Evolutionary conservation across 1,140 invertebrate genomes (phyloP).

Genomic region (Lethocerus indicus): DNA sequence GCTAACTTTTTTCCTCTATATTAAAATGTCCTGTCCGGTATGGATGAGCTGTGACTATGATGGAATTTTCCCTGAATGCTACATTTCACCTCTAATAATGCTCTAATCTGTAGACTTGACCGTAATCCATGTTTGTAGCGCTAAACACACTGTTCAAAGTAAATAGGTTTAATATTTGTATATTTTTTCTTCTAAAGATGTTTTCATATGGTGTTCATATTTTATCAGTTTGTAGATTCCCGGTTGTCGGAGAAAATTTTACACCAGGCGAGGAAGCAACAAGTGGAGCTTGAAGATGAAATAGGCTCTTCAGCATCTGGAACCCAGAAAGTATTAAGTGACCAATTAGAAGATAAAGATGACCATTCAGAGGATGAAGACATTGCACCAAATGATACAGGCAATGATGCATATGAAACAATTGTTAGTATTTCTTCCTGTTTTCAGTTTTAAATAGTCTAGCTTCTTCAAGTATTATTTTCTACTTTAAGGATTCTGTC

Average conservation of each 20-base stretch:
- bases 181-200: neutral
- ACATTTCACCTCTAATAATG: too few species aligned
- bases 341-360: conserved; percentile 7
- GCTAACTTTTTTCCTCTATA: too few species aligned
- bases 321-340: neutral
- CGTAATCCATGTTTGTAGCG: too few species aligned
- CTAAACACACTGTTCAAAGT: too few species aligned
- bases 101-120: too few species aligned
- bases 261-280: conserved; percentile 34
- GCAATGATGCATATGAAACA: conserved; percentile 7
- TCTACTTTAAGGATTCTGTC: too few species aligned
- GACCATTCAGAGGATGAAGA: conserved; percentile 12
- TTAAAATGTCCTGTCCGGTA: too few species aligned
- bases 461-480: too few species aligned
- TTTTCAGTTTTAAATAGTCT: too few species aligned
- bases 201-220: neutral
- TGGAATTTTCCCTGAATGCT: too few species aligned
- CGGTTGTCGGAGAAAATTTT: conserved; percentile 36
- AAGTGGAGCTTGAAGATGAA: conserved; percentile 35
- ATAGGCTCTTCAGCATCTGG: conserved; percentile 1
- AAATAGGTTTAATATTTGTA: neutral
- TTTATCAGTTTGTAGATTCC: conserved; percentile 33
- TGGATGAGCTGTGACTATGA: too few species aligned
- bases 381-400: neutral
- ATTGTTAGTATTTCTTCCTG: conserved; percentile 9